These are phyloP conservation scores for Neomonachus schauinslandi DNA, from an alignment of 2,113 vertebrate species.

Conservation along the genomic window DNA sequence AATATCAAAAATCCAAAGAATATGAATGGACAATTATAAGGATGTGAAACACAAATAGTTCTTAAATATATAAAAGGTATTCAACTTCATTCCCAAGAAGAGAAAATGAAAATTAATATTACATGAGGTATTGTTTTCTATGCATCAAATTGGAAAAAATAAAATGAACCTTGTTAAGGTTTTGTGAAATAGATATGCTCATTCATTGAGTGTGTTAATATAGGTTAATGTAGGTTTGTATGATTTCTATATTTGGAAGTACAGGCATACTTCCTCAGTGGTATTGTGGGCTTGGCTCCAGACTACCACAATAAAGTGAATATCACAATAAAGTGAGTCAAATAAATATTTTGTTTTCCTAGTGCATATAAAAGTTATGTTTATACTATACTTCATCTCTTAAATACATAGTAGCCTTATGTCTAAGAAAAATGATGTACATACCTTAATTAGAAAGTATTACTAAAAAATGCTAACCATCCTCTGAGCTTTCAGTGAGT, in stretches of 20 bases:
- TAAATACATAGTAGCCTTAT: not conserved
- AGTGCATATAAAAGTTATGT: not conserved
- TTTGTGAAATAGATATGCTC: not conserved
- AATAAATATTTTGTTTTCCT: not conserved
- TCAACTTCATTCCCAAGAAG: not conserved
- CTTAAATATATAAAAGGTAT: not conserved
- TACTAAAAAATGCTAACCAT: not conserved
- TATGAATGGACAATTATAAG: not conserved
- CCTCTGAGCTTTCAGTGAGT: not conserved
- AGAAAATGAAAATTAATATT: not conserved
- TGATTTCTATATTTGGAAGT: not conserved
- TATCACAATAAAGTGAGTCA: not conserved
- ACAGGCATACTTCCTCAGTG: not conserved
- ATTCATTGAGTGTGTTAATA: not conserved
- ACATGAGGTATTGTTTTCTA: not conserved
- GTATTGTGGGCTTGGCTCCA: not conserved
- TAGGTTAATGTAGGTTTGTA: not conserved
- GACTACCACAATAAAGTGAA: not conserved
- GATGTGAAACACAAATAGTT: not conserved
- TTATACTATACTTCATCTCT: not conserved
- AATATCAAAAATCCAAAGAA: not conserved
- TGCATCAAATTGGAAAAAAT: not conserved
- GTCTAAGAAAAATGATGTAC: not conserved
- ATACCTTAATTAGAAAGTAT: not conserved
- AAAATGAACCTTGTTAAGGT: not conserved